Evolutionary conservation across 92 coral and sea anemone species (phyloP).

Genomic region (Porites cylindrica): DNA sequence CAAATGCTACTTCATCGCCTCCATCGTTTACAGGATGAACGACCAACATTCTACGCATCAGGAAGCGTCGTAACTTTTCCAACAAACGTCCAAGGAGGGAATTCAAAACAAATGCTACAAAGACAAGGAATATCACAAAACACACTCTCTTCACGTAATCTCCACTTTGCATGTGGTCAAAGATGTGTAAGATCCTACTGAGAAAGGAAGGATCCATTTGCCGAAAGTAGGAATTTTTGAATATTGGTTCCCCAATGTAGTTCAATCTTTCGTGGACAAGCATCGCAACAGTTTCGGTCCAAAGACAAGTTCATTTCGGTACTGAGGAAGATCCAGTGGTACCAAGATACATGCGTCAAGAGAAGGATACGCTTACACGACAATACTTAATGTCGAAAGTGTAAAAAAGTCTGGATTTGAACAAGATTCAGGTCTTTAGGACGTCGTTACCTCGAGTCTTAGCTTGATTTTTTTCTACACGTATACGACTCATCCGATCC

Average conservation of each 20-base stretch:
- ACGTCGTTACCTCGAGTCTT: no score
- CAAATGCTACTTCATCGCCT: conserved; percentile 48
- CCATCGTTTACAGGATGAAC: conserved; percentile 3
- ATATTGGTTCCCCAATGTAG: conserved; percentile 29
- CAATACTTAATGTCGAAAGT: no score
- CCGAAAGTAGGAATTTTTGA: conserved; percentile 42
- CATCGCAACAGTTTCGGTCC: conserved; percentile 5
- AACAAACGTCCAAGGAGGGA: conserved; percentile 57
- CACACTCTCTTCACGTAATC: conserved; percentile 46
- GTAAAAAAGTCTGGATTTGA: no score
- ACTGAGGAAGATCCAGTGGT: neutral
- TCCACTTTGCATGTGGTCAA: conserved; percentile 47
- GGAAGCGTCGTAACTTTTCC: conserved; percentile 44
- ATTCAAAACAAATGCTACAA: conserved; percentile 59
- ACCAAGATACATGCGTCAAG: neutral
- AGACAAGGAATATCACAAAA: conserved; percentile 44
- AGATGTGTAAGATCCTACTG: conserved; percentile 34
- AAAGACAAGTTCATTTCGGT: conserved; percentile 9
- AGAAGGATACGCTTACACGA: neutral
- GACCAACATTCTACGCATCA: conserved; percentile 36
- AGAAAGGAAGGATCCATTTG: conserved; percentile 45
- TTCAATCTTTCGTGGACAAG: conserved; percentile 44
- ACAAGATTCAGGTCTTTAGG: neutral
- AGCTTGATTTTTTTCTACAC: no score
- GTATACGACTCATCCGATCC: no score